phyloP scores from a whole-genome alignment of 35 echinoderm and acorn worm species.

The Ophiothrix spiculata region DNA sequence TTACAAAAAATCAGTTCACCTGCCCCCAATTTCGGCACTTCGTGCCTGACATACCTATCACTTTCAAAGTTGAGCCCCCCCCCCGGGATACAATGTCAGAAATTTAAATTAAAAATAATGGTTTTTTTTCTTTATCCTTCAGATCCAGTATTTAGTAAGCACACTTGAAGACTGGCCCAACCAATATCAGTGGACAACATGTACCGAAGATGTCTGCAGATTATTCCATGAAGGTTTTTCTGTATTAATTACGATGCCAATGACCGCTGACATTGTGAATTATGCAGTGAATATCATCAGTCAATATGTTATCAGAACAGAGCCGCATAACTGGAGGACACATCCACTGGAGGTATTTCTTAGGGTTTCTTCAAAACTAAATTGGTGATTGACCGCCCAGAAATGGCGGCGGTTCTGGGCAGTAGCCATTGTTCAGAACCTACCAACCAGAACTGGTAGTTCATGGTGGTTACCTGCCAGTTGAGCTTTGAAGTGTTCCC shows the following conservation, averaged over 20 bases:
- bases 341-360: slow-evolving; percentile 46
- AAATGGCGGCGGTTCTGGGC: no score
- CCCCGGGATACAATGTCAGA: background rate
- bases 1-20: no score
- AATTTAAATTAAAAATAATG: background rate
- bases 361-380: no score
- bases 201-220: slow-evolving; percentile 29
- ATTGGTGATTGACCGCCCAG: no score
- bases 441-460: no score
- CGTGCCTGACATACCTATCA: no score
- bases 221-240: slow-evolving; percentile 11
- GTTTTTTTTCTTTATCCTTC: background rate
- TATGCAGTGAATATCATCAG: slow-evolving; percentile 71
- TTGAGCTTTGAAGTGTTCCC: no score
- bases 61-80: no score
- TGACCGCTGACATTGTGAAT: slow-evolving; percentile 23
- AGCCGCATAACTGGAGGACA: slow-evolving; percentile 75
- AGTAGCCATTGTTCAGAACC: no score
- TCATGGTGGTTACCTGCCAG: no score
- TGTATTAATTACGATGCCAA: slow-evolving; percentile 27
- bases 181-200: slow-evolving; percentile 47
- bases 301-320: slow-evolving; percentile 57
- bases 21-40: no score
- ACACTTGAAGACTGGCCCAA: slow-evolving; percentile 8
- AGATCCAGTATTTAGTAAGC: slow-evolving; percentile 64